Conservation (phyloP, 2,113 vertebrate genomes). For the Patagioenas fasciata region DNA sequence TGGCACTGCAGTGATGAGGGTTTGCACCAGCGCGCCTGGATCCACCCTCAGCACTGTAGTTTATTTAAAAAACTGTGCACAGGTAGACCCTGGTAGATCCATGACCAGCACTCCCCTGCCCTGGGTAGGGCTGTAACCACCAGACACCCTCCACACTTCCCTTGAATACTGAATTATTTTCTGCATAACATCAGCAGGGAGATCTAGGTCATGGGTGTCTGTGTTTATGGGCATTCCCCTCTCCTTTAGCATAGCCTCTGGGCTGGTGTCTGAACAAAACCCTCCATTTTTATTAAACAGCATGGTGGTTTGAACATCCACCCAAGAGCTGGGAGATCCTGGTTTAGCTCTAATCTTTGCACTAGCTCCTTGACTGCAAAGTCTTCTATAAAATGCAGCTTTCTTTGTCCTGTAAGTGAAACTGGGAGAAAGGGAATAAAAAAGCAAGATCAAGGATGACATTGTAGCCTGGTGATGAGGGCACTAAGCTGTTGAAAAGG, state of each 20-base stretch:
- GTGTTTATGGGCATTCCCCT: not conserved
- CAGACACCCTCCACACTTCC: not conserved
- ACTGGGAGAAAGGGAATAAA: slow-evolving; percentile 15
- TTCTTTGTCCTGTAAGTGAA: slow-evolving; percentile 20
- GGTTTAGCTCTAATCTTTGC: not conserved
- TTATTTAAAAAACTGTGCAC: not conserved
- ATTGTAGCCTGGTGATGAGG: slow-evolving; percentile 36
- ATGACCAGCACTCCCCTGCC: not conserved
- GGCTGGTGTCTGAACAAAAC: not conserved
- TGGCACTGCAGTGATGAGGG: not conserved
- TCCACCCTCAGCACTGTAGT: accelerated
- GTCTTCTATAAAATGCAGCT: not conserved
- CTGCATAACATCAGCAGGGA: not conserved
- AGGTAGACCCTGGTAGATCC: not conserved
- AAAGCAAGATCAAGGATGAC: slow-evolving; percentile 51
- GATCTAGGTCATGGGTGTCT: not conserved
- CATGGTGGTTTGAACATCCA: not conserved
- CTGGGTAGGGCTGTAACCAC: not conserved
- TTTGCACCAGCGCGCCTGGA: not conserved
- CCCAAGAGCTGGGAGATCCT: not conserved
- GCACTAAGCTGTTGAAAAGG: slow-evolving; percentile 54
- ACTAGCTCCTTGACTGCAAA: not conserved
- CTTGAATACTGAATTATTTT: not conserved
- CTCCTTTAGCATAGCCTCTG: not conserved
- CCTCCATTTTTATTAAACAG: not conserved